These are phyloP conservation scores for Suillia variegata DNA, from an alignment of 2,888 invertebrate genomes.

Conservation along the genomic window DNA sequence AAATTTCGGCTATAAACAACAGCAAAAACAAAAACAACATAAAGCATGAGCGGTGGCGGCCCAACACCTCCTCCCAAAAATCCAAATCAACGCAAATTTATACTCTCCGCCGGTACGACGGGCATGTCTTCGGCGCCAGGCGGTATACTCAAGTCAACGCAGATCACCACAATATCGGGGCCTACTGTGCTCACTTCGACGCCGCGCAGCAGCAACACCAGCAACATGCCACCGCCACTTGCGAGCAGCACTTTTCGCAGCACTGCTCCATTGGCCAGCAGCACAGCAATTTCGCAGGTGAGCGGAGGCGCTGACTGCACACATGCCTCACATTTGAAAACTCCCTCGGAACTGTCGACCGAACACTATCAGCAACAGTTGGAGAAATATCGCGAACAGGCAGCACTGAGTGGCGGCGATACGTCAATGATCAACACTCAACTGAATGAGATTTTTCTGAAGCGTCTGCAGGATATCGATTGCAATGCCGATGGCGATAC, in stretches of 20 bases:
- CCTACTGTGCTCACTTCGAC: no score
- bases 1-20: slow-evolving; percentile 20
- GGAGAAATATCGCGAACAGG: slow-evolving; percentile 20
- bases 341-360: slow-evolving; percentile 16
- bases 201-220: no score
- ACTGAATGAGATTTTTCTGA: slow-evolving; percentile 69
- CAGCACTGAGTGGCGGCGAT: slow-evolving; percentile 26
- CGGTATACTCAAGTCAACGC: no score
- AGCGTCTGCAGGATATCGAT: slow-evolving; percentile 67
- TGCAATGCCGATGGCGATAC: slow-evolving; percentile 60
- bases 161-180: no score
- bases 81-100: no score
- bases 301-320: not conserved
- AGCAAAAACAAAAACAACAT: not conserved
- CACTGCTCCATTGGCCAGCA: not conserved
- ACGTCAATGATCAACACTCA: slow-evolving; percentile 57
- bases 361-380: slow-evolving; percentile 24
- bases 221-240: not conserved
- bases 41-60: no score
- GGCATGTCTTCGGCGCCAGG: no score
- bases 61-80: no score
- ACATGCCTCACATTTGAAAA: not conserved
- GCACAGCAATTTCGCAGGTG: not conserved
- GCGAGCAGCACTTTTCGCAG: not conserved
- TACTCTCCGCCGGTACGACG: no score